These are phyloP conservation scores for Saguinus midas DNA, from an alignment of 2,113 vertebrate genomes.

Conservation along the genomic window DNA sequence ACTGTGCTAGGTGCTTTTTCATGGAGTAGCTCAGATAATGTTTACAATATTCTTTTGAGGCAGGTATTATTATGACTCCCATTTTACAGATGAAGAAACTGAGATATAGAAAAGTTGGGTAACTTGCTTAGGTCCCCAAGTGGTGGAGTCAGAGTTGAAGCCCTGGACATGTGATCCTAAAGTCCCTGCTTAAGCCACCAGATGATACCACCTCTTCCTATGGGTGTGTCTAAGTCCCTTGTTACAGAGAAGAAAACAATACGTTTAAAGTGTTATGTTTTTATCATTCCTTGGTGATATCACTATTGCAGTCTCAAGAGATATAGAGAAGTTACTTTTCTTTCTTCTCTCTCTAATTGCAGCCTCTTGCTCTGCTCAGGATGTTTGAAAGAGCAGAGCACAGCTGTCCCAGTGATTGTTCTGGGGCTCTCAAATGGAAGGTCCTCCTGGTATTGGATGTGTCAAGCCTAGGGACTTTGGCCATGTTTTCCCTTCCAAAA, in stretches of 20 bases:
- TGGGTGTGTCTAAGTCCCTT: no score
- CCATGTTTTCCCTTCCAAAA: not conserved
- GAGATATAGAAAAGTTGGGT: not conserved
- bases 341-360: not conserved
- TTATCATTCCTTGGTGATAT: not conserved
- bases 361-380: not conserved
- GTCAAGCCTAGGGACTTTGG: not conserved
- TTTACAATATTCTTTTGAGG: not conserved
- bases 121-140: not conserved
- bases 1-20: not conserved
- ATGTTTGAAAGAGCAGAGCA: not conserved
- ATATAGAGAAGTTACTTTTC: not conserved
- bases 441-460: not conserved
- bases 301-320: not conserved
- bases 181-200: not conserved
- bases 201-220: not conserved
- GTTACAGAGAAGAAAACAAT: not conserved
- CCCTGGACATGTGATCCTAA: not conserved
- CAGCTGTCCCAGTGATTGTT: no score
- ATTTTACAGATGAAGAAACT: slow-evolving; percentile 22
- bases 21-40: not conserved
- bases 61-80: not conserved
- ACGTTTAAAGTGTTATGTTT: not conserved
- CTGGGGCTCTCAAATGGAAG: not conserved
- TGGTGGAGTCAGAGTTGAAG: not conserved